Conservation (phyloP, 2,888 invertebrate genomes). For the Troides helena region DNA sequence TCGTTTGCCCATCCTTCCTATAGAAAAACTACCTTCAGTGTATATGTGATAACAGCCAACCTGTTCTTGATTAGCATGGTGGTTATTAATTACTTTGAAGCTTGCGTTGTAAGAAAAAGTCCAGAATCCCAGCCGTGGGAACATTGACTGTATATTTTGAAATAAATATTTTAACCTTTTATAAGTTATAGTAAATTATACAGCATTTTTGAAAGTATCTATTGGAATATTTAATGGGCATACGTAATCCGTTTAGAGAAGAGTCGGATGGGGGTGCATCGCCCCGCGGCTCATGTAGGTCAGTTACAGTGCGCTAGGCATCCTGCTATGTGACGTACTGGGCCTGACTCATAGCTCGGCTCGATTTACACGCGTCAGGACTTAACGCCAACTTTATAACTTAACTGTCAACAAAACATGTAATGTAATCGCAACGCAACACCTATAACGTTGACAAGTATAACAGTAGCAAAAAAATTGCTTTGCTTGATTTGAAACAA, state of each 20-base stretch:
- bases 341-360: constrained; percentile 39
- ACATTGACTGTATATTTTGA: too few relatives aligned
- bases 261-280: constrained; percentile 55
- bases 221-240: constrained; percentile 4
- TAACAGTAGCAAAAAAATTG: neutral
- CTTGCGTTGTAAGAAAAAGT: too few relatives aligned
- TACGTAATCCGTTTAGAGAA: constrained; percentile 60
- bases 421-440: constrained; percentile 1
- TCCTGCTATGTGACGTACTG: constrained; percentile 38
- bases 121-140: too few relatives aligned
- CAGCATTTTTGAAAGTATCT: neutral
- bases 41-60: too few relatives aligned
- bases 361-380: constrained; percentile 30
- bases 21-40: too few relatives aligned
- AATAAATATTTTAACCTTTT: too few relatives aligned
- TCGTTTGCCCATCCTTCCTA: too few relatives aligned
- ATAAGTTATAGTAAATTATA: neutral
- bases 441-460: neutral
- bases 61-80: too few relatives aligned
- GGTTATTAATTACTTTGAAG: too few relatives aligned
- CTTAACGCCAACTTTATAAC: constrained; percentile 27
- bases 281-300: constrained; percentile 62
- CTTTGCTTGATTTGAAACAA: too few relatives aligned
- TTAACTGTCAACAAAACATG: constrained; percentile 7
- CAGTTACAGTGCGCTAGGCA: constrained; percentile 53